Evolutionary conservation across 1,140 invertebrate species (phyloP).

Genomic region (Teleogryllus occipitalis): DNA sequence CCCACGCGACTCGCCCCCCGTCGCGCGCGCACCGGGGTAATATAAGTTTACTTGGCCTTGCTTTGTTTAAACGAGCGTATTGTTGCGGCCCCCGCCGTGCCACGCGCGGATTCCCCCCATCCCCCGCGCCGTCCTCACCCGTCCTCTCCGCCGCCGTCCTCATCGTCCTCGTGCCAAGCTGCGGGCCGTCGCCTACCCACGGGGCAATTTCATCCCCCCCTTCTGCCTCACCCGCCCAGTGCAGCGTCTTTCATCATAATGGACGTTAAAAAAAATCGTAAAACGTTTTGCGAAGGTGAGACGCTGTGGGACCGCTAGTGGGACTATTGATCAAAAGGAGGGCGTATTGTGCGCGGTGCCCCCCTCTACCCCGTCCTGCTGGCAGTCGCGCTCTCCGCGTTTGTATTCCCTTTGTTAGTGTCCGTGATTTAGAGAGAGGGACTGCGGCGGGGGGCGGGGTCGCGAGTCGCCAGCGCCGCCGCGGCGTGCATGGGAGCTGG

Average conservation of each 20-base stretch:
- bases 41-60: too few species aligned
- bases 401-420: constrained; percentile 3
- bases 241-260: neutral
- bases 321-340: constrained; percentile 34
- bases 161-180: neutral
- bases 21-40: too few species aligned
- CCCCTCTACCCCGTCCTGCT: neutral
- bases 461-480: neutral
- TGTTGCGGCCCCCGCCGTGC: too few species aligned
- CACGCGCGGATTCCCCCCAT: too few species aligned
- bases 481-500: too few species aligned
- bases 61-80: too few species aligned
- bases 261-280: neutral
- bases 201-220: neutral
- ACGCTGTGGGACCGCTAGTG: constrained; percentile 26
- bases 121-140: too few species aligned
- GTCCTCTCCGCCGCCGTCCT: too few species aligned
- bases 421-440: neutral
- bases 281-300: constrained; percentile 24
- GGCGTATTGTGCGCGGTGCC: constrained; percentile 31
- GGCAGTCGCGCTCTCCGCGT: neutral
- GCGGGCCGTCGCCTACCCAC: neutral
- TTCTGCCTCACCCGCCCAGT: too few species aligned
- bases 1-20: too few species aligned
- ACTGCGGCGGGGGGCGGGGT: neutral